These are phyloP conservation scores for Drosophila kanapiae DNA, from an alignment of 1,140 invertebrate genomes.

Conservation along the genomic window DNA sequence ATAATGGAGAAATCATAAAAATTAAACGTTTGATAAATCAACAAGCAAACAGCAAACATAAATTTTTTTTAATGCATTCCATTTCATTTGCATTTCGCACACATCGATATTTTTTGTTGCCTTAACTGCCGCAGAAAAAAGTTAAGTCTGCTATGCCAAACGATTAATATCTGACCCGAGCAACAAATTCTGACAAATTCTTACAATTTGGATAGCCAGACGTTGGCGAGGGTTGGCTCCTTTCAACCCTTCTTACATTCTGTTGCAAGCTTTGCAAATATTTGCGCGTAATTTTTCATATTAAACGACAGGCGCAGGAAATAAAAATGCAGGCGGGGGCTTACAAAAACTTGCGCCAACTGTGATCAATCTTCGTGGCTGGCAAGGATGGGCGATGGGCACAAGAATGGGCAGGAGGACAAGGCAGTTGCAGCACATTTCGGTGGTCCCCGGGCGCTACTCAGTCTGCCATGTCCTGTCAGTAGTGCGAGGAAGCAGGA, in stretches of 20 bases:
- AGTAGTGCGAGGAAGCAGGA: conserved; percentile 1
- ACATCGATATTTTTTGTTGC: neutral
- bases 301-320: conserved; percentile 71
- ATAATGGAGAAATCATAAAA: neutral
- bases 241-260: conserved; percentile 7
- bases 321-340: conserved; percentile 72
- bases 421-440: conserved; percentile 69
- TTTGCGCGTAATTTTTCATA: conserved; percentile 79
- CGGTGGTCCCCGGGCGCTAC: conserved; percentile 48
- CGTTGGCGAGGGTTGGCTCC: neutral
- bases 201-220: conserved; percentile 60
- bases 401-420: conserved; percentile 12
- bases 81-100: conserved; percentile 25
- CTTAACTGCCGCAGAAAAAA: neutral
- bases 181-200: conserved; percentile 75
- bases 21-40: neutral
- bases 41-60: neutral
- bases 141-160: conserved; percentile 1
- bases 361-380: conserved; percentile 78
- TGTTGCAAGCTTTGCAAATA: conserved; percentile 66
- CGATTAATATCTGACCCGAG: conserved; percentile 67
- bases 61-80: conserved; percentile 8
- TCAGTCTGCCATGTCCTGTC: conserved; percentile 58
- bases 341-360: conserved; percentile 68
- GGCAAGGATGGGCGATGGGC: neutral